These are phyloP conservation scores for Pimpla rufipes DNA, from an alignment of 2,888 invertebrate species.

Conservation along the genomic window DNA sequence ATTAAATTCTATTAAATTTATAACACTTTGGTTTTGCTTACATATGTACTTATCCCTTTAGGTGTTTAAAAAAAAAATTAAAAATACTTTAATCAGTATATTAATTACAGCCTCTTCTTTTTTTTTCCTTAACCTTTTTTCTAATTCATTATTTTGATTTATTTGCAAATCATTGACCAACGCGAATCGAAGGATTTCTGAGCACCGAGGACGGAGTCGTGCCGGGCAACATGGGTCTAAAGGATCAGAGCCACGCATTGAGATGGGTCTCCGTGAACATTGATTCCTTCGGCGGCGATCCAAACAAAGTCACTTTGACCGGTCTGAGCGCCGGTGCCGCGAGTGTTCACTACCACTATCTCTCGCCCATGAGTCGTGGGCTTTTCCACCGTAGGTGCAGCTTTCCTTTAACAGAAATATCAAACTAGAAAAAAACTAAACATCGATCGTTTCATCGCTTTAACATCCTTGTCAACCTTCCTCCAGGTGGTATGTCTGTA, in stretches of 20 bases:
- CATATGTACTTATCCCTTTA: no score
- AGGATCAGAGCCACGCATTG: slow-evolving; percentile 90
- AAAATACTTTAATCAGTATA: no score
- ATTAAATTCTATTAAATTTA: no score
- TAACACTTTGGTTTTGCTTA: no score
- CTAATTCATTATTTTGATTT: neutral
- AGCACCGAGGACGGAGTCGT: slow-evolving; percentile 89
- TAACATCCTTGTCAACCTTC: neutral
- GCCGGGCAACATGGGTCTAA: slow-evolving; percentile 90
- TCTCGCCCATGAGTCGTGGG: slow-evolving; percentile 88
- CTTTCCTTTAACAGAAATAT: neutral
- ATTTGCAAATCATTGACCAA: neutral
- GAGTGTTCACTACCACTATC: slow-evolving; percentile 89
- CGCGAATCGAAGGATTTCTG: slow-evolving; percentile 87
- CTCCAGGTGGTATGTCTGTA: neutral
- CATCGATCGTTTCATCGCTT: neutral
- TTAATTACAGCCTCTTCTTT: no score
- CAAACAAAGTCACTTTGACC: slow-evolving; percentile 88
- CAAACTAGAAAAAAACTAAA: no score
- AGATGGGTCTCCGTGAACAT: slow-evolving; percentile 90
- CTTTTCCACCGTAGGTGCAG: slow-evolving; percentile 82
- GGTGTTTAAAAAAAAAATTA: no score
- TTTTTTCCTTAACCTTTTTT: no score
- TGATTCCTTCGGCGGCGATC: slow-evolving; percentile 89
- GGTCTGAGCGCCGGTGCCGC: slow-evolving; percentile 91